Conservation (phyloP, 2,113 vertebrate genomes). For the Xiphorhynchus elegans region DNA sequence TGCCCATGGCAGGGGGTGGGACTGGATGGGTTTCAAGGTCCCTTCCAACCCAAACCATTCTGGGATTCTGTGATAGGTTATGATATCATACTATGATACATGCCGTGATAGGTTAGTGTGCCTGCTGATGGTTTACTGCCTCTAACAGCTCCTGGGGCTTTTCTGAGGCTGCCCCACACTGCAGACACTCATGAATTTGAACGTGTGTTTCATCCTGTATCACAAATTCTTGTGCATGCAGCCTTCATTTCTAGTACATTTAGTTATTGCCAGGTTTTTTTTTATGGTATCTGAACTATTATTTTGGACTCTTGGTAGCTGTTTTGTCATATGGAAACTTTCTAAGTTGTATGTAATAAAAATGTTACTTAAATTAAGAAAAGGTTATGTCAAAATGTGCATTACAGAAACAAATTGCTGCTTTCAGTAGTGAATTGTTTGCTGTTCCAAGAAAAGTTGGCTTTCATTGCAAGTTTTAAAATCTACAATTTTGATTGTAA, state of each 20-base stretch:
- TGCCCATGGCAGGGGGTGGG: not conserved
- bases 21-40: not conserved
- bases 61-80: not conserved
- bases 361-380: slow-evolving; percentile 66
- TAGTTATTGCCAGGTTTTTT: slow-evolving; percentile 44
- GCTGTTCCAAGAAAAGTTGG: slow-evolving; percentile 73
- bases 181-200: not conserved
- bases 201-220: slow-evolving; percentile 14
- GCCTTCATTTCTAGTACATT: slow-evolving; percentile 17
- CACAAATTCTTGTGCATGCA: slow-evolving; percentile 28
- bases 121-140: not conserved
- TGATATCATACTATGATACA: not conserved
- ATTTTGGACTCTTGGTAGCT: slow-evolving; percentile 48
- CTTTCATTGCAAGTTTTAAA: slow-evolving; percentile 63
- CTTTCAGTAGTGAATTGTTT: slow-evolving; percentile 56
- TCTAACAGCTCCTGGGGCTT: not conserved
- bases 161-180: not conserved
- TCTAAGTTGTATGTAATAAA: slow-evolving; percentile 71
- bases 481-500: slow-evolving; percentile 62
- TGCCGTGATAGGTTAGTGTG: not conserved
- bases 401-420: slow-evolving; percentile 62
- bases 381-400: slow-evolving; percentile 61
- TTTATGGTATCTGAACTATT: not conserved
- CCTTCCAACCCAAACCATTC: not conserved
- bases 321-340: slow-evolving; percentile 61